Conservation (phyloP, 2,113 vertebrate species). For the Cheilinus undulatus region DNA sequence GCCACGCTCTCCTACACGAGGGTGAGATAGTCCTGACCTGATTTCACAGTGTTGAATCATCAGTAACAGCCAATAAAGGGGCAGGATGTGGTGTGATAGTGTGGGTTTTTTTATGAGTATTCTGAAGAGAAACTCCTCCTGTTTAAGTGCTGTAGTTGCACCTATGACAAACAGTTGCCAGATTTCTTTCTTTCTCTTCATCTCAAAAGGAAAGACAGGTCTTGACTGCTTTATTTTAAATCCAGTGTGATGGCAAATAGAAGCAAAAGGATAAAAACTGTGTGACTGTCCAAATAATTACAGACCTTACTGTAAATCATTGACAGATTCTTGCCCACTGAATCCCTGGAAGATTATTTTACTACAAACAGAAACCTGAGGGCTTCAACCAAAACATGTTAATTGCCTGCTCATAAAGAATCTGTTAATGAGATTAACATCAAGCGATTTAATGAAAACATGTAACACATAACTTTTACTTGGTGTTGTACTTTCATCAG, state of each 20-base stretch:
- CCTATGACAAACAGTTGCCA: background rate
- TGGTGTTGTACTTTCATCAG: background rate
- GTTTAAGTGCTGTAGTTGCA: background rate
- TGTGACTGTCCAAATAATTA: too few species aligned
- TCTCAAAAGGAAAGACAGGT: too few species aligned
- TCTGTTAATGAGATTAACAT: background rate
- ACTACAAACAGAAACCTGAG: too few species aligned
- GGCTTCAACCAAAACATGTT: too few species aligned
- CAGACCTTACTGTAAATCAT: too few species aligned
- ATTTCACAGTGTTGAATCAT: too few species aligned
- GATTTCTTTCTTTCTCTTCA: too few species aligned
- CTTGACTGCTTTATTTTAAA: too few species aligned
- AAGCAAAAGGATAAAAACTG: too few species aligned
- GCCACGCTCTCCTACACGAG: constrained; percentile 88
- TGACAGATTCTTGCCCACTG: too few species aligned
- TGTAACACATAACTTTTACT: background rate
- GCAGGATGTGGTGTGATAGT: background rate
- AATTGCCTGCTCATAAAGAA: background rate
- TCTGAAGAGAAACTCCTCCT: background rate
- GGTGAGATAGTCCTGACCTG: constrained; percentile 74
- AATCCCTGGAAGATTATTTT: too few species aligned
- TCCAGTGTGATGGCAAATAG: too few species aligned
- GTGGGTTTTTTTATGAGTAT: background rate
- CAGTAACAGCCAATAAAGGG: background rate
- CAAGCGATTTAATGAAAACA: background rate